A percentile compares a stretch with the other conserved stretches of the same genome.
Evolutionary conservation across 2,888 invertebrate genomes (phyloP).

Genomic region (Agrochola circellaris): DNA sequence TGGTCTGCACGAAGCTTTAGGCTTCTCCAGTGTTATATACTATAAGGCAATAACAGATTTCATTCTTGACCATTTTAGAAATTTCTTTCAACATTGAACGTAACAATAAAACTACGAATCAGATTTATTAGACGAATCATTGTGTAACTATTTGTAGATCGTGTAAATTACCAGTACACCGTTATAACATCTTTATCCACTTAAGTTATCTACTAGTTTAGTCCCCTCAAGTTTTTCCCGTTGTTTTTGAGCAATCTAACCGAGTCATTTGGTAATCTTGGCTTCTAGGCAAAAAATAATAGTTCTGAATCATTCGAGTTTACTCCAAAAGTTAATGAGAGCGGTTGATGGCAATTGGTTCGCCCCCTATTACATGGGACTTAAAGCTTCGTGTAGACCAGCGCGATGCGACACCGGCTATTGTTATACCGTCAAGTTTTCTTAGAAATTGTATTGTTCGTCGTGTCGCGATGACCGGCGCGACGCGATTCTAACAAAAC

Average conservation of each 20-base stretch:
- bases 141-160: slow-evolving; percentile 15
- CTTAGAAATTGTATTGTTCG: no score
- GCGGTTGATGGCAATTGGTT: background rate
- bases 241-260: slow-evolving; percentile 10
- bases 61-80: background rate
- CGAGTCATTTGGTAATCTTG: background rate
- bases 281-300: background rate
- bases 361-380: background rate
- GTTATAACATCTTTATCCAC: slow-evolving; percentile 8
- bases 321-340: background rate
- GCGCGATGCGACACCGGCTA: no score
- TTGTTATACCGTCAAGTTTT: no score
- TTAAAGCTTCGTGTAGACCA: no score
- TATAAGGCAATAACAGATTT: slow-evolving; percentile 3
- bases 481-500: no score
- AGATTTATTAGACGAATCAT: background rate
- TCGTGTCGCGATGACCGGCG: no score
- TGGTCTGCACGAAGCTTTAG: no score
- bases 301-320: background rate
- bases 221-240: background rate
- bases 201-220: background rate
- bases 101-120: slow-evolving; percentile 13
- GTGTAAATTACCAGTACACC: slow-evolving; percentile 11
- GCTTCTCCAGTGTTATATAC: no score
- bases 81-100: background rate